Percentiles rank a stretch among this genome's conserved stretches.
Evolutionary conservation across 2,113 vertebrate species (phyloP).

Genomic region (Phalacrocorax brasilianus): DNA sequence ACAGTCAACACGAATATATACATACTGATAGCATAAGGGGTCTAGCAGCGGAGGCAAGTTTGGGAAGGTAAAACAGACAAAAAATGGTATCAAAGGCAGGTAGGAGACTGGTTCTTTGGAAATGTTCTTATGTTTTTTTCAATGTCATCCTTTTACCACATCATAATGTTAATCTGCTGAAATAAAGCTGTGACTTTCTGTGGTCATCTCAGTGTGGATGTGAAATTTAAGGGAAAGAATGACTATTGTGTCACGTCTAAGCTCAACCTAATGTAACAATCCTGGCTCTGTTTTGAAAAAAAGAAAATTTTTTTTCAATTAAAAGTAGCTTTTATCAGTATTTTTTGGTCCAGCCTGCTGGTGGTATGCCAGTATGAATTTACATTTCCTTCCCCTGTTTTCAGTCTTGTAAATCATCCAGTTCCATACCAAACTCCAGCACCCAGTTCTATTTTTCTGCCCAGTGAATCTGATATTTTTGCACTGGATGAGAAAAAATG

Average conservation of each 20-base stretch:
- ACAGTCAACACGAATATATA: neutral
- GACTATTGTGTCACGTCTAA: neutral
- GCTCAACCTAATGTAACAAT: neutral
- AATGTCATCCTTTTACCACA: neutral
- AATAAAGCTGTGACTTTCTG: neutral
- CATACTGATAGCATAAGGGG: neutral
- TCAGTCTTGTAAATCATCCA: neutral
- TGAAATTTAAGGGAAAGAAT: neutral
- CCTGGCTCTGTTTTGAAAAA: neutral
- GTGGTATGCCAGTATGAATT: neutral
- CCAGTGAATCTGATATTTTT: neutral
- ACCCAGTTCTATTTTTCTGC: neutral
- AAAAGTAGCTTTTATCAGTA: neutral
- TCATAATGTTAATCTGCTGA: neutral
- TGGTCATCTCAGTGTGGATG: neutral
- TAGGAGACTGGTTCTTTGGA: neutral
- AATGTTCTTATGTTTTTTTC: neutral
- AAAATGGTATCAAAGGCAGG: neutral
- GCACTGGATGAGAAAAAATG: neutral
- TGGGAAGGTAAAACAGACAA: neutral
- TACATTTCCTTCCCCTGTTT: neutral
- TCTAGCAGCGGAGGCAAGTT: neutral
- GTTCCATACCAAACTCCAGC: neutral
- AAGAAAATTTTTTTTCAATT: neutral
- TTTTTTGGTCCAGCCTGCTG: neutral